Conservation (phyloP, 2,113 vertebrate genomes). For the Esox niger region DNA sequence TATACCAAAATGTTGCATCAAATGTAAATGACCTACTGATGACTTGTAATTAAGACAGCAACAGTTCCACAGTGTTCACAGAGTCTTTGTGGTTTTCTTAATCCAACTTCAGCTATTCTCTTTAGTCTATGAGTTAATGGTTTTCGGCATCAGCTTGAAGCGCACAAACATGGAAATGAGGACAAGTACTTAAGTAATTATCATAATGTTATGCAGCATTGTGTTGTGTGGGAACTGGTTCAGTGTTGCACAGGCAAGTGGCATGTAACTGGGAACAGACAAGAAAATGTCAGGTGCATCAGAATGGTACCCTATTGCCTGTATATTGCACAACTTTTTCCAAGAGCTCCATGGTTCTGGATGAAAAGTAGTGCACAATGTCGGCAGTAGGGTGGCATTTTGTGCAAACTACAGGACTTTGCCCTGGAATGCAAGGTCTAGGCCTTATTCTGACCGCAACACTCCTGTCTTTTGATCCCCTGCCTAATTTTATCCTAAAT, state of each 20-base stretch:
- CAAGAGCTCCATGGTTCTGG: no score
- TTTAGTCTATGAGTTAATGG: slow-evolving; percentile 48
- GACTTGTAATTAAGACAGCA: no score
- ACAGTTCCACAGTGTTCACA: not conserved
- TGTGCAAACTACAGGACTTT: slow-evolving; percentile 74
- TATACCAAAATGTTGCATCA: no score
- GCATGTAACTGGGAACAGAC: slow-evolving; percentile 58
- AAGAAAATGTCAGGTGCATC: no score
- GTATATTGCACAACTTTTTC: no score
- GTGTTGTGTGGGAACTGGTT: slow-evolving; percentile 73
- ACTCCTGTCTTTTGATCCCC: slow-evolving; percentile 28
- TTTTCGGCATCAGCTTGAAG: slow-evolving; percentile 36
- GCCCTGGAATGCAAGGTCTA: slow-evolving; percentile 68
- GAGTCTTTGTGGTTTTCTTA: slow-evolving; percentile 15
- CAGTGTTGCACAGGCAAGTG: slow-evolving; percentile 50
- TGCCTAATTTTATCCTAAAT: slow-evolving; percentile 31
- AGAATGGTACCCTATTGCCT: no score
- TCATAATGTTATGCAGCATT: slow-evolving; percentile 76
- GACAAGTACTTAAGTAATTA: slow-evolving; percentile 75
- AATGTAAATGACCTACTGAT: no score
- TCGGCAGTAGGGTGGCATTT: no score
- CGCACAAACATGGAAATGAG: slow-evolving; percentile 68
- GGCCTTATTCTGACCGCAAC: slow-evolving; percentile 62
- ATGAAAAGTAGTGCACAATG: no score
- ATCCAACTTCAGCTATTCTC: slow-evolving; percentile 26